A percentile compares a stretch with the other conserved stretches of the same genome.
phyloP scores from a whole-genome alignment of 2,113 vertebrate genomes.

The Rhipidura dahli region DNA sequence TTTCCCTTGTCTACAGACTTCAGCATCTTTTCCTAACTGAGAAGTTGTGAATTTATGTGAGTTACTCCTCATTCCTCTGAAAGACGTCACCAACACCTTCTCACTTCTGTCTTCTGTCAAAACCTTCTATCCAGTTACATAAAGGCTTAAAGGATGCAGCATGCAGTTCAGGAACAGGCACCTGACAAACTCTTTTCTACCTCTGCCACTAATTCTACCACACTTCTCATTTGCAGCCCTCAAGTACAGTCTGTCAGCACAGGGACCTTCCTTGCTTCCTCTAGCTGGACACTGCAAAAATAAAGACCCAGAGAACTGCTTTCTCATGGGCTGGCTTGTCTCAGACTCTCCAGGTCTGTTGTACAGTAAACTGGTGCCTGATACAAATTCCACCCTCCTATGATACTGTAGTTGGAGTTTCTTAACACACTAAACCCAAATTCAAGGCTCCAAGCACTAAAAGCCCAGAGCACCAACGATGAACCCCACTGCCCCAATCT shows the following conservation, averaged over 20 bases:
- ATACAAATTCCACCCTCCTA: background rate
- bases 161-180: background rate
- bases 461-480: background rate
- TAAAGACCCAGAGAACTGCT: rapidly evolving
- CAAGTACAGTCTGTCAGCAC: background rate
- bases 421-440: background rate
- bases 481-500: background rate
- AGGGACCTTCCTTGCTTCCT: background rate
- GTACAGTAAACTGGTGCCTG: background rate
- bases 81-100: background rate
- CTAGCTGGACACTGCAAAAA: background rate
- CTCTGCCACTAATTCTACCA: background rate
- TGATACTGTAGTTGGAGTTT: background rate
- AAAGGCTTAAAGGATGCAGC: background rate
- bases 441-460: background rate
- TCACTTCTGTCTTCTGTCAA: background rate
- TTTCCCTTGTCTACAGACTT: background rate
- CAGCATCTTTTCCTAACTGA: background rate
- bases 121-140: background rate
- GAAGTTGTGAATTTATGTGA: background rate
- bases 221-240: background rate
- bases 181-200: background rate
- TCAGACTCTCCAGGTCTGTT: background rate
- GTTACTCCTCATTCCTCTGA: background rate
- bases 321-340: background rate